A percentile compares a stretch with the other conserved stretches of the same genome.
Evolutionary conservation across 2,797 vertebrate species (phyloP).

Genomic region (Pangasius krempfi): DNA sequence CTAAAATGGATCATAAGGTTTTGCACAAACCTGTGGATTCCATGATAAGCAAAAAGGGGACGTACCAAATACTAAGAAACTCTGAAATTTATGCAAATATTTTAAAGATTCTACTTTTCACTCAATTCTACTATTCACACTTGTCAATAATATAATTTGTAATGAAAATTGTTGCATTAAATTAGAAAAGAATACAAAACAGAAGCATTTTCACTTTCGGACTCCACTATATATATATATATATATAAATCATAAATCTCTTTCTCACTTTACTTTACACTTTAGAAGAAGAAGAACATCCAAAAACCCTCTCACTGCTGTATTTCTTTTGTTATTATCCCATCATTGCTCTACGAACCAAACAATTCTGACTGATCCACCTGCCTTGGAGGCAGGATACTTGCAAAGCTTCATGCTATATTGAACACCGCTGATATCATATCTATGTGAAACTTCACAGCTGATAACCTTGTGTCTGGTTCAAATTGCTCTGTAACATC

Average conservation of each 20-base stretch:
- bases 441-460: slow-evolving; percentile 31
- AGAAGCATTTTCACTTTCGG: too few species aligned
- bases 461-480: slow-evolving; percentile 43
- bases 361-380: slow-evolving; percentile 2
- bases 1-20: too few species aligned
- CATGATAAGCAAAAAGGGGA: too few species aligned
- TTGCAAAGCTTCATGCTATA: neutral
- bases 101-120: too few species aligned
- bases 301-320: slow-evolving; percentile 18
- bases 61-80: too few species aligned
- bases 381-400: neutral
- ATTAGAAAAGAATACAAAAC: too few species aligned
- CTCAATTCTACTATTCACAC: too few species aligned
- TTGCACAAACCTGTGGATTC: too few species aligned
- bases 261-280: slow-evolving; percentile 31
- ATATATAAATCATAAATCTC: slow-evolving; percentile 2
- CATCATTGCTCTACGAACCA: neutral
- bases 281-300: neutral
- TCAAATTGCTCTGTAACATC: slow-evolving; percentile 34
- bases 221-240: too few species aligned
- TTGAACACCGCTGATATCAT: slow-evolving; percentile 27
- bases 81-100: too few species aligned
- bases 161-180: too few species aligned
- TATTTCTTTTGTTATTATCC: slow-evolving; percentile 34
- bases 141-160: too few species aligned